Base-by-base conservation (phyloP, 2,113 vertebrate genomes). In the Protobothrops mucrosquamatus region DNA sequence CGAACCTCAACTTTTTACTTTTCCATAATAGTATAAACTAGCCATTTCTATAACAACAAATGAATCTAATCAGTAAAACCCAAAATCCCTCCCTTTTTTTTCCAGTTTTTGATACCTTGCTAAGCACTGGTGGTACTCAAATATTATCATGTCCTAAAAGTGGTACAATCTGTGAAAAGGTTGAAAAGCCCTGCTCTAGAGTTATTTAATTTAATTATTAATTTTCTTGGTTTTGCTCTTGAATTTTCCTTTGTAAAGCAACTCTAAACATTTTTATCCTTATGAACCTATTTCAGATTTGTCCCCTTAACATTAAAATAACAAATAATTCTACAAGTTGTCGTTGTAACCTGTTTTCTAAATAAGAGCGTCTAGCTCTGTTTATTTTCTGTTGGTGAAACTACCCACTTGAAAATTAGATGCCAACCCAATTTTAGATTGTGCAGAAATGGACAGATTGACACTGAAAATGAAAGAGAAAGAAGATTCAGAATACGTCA, bases 321-420 rank as follows among this genome's bases (percentile, higher is more conserved):
- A 4, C 61, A 57, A 23, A 14, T 94, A 69, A 74, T 48, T 34
- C 1, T 88, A 57, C 3, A 94, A 92, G 39, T 43, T 51, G 15
- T 74, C 1, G 69, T 81, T 89, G 51, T 87, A 88, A 52, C 54
- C 23, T 56, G 34, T 43, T 11, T 54, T 87, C 0, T 91, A 89
- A 95, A 34, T 12, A 24, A 18, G 23, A 12, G 6, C 88, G 92
- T 54, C 87, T 93, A 54, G 1, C 4, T 90, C n/a, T 92, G 8
- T 4, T 1, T 24, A 12, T 46, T 93, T 91, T 95, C 1, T 93
- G 34, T 91, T 93, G 34, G 1, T 64, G 91, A 92, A 61, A 29
- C 91, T 90, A 61, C n/a, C 39, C 93, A 57, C 2, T 52, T 87
- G 43, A 93, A 22, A 87, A n/a, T 3, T n/a, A 2, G 10, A 9